Base-by-base conservation (phyloP, 1,140 invertebrate genomes). In the Argopecten irradians region DNA sequence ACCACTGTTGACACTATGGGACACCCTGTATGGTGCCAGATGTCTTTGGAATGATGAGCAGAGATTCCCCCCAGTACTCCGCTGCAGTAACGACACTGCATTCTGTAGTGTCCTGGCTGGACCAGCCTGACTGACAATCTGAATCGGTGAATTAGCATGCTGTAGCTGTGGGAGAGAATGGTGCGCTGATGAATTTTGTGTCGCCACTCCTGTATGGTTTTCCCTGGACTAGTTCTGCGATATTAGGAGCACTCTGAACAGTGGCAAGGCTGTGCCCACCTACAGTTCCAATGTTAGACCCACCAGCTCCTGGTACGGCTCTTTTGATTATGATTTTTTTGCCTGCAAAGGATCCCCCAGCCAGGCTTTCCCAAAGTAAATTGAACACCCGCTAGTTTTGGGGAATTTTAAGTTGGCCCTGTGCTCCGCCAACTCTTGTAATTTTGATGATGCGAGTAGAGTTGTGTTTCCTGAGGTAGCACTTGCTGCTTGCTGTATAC, bases 381-480 rank as follows among this genome's bases (percentile, higher is more conserved):
- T 84, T 28, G 36, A n/a, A n/a, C n/a, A n/a, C 5, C 41, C 55
- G 43, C 83, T 84, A n/a, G 19, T 83, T n/a, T 34, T 41, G 41
- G 35, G 87, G 87, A 55, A 88, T 28, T 85, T 88, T 88, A 19
- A 88, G 55, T 34, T 83, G n/a, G 34, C 83, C 84, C 16, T 41
- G 33, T 85, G 34, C 83, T 85, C 46, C 83, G 19, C 90, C 92
- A n/a, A 93, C 90, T 41, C 92, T 84, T 36, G 91, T 92, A 0
- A 93, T 92, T 36, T 92, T 93, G 82, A 93, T 93, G 34, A 93
- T 89, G 32, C 91, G 88, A 8, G 89, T n/a, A n/a, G 86, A 11
- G 87, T 82, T 83, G 88, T 89, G 43, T 87, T 87, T 86, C 83
- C 46, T 36, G 71, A 34, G 41, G 83, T 46, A 33, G 55, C 84